Conservation (phyloP, 2,888 invertebrate genomes). For the Shargacucullia verbasci region DNA sequence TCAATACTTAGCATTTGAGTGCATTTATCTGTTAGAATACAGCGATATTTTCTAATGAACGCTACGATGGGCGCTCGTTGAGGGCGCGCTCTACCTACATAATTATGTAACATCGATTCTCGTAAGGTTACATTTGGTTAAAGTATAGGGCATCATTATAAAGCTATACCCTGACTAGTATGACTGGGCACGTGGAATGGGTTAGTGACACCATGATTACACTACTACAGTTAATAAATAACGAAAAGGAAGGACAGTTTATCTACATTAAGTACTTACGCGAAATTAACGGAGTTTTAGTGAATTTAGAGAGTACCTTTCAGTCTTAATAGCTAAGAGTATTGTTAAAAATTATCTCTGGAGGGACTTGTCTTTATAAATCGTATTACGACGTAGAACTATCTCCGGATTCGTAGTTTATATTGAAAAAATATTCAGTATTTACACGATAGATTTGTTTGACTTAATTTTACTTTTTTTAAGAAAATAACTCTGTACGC, state of each 20-base stretch:
- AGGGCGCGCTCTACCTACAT: slow-evolving; percentile 33
- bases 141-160: slow-evolving; percentile 69
- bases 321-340: slow-evolving; percentile 87
- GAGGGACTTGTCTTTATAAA: slow-evolving; percentile 84
- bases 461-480: slow-evolving; percentile 66
- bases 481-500: slow-evolving; percentile 73
- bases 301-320: slow-evolving; percentile 77
- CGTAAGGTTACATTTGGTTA: slow-evolving; percentile 63
- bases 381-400: slow-evolving; percentile 76
- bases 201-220: slow-evolving; percentile 72
- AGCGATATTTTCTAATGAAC: slow-evolving; percentile 66
- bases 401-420: slow-evolving; percentile 72
- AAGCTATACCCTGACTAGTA: slow-evolving; percentile 84
- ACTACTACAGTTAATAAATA: slow-evolving; percentile 64
- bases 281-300: slow-evolving; percentile 60
- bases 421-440: slow-evolving; percentile 80
- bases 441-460: slow-evolving; percentile 67
- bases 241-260: slow-evolving; percentile 47
- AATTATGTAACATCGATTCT: slow-evolving; percentile 65
- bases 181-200: slow-evolving; percentile 84
- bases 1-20: slow-evolving; percentile 73
- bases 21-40: slow-evolving; percentile 68
- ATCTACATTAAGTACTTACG: slow-evolving; percentile 57
- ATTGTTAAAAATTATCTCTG: slow-evolving; percentile 82
- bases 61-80: slow-evolving; percentile 50